Evolutionary conservation across 2,797 vertebrate species (phyloP), one percentile per base, ranked within the genome.

Genomic region (Gadopsis bispinosus): DNA sequence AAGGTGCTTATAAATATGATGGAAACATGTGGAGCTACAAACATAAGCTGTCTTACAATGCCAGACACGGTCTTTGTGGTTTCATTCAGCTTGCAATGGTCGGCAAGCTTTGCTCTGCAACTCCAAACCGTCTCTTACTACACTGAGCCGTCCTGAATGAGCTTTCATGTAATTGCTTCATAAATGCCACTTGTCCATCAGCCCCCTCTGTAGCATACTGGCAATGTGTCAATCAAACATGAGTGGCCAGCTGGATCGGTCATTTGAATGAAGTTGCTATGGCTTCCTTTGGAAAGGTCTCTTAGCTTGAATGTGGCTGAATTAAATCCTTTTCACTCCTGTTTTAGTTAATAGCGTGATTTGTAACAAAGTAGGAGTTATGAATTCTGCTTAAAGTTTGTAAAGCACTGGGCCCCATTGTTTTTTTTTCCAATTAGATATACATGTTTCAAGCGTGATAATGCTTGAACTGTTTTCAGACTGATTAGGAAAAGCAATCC

Each of bases 131-230:
- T 80, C 74, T 83, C 66, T 31, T 65, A 83, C 73, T 65, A 77
- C 61, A 53, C 75, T 60, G 79, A 87, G 89, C 75, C 71, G 20
- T n/a, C 3, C 55, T 93, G 89, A 93, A 95, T 87, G 83, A 89
- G 89, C 85, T 84, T 90, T 93, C 90, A 88, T 94, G 94, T 95
- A 95, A 95, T 94, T 94, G 93, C 93, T 94, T 94, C 91, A 95
- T 95, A 94, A 95, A 95, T 94, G 93, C 94, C 93, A 93, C 92
- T 95, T 93, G 91, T 95, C 94, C 78, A 88, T 95, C 94, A 94
- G 85, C 59, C 80, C 83, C 80, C 73, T 85, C 72, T 85, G 87
- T 74, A 85, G 87, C 77, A 80, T 75, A 76, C 75, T 92, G 90
- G 89, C 89, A 89, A 91, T 75, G 87, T 93, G 93, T 95, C 95